A percentile compares a stretch with the other conserved stretches of the same genome.
Conservation (phyloP, 1,140 invertebrate genomes). For the Tachypleus tridentatus region DNA sequence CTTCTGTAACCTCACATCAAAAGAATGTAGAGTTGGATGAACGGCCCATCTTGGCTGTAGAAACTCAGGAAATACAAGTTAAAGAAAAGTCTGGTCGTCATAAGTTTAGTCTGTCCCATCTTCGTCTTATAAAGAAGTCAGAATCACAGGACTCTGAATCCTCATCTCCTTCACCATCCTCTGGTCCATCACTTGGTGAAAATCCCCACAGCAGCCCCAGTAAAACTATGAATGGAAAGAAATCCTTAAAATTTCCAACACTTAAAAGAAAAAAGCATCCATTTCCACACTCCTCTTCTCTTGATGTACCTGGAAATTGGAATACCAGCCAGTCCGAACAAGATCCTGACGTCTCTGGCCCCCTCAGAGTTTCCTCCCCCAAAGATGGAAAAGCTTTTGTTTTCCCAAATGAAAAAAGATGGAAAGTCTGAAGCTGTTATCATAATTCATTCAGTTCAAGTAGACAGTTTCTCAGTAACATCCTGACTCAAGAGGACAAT, state of each 20-base stretch:
- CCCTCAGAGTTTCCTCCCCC: neutral
- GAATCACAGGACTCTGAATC: slow-evolving; percentile 16
- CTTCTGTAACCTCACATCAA: too few relatives aligned
- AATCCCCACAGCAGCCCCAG: neutral
- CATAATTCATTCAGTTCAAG: too few relatives aligned
- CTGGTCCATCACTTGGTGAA: neutral
- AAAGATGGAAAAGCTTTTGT: neutral
- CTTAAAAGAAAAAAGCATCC: slow-evolving; percentile 1
- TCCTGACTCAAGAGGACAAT: too few relatives aligned
- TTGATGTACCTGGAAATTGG: neutral
- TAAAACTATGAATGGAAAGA: neutral
- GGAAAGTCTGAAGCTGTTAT: too few relatives aligned
- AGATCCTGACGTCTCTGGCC: neutral
- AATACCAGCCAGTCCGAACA: neutral
- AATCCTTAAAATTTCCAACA: neutral
- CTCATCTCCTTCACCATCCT: slow-evolving; percentile 6
- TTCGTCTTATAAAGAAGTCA: slow-evolving; percentile 16
- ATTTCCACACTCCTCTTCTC: neutral
- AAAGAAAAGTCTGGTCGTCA: slow-evolving; percentile 9
- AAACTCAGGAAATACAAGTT: too few relatives aligned
- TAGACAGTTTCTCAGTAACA: too few relatives aligned
- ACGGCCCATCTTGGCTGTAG: too few relatives aligned
- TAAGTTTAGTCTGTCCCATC: slow-evolving; percentile 15
- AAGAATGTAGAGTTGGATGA: too few relatives aligned
- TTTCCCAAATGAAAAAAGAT: neutral